These are phyloP conservation scores for Leptinotarsa haldemani DNA, from an alignment of 2,888 invertebrate species.

Conservation along the genomic window DNA sequence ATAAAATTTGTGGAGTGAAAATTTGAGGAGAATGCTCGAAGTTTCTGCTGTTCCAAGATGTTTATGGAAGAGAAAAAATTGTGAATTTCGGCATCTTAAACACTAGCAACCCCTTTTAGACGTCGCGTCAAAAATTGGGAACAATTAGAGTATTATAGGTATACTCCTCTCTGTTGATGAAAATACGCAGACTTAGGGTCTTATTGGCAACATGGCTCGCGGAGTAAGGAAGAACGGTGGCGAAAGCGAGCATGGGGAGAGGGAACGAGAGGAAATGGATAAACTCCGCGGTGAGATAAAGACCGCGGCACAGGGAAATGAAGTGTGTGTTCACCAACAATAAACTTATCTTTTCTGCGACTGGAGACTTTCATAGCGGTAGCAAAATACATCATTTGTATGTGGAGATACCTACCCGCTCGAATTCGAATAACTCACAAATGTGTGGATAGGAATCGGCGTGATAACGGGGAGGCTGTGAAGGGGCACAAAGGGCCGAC, in stretches of 20 bases:
- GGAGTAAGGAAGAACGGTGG: neutral
- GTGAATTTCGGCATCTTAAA: no score
- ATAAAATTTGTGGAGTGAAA: no score
- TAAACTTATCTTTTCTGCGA: slow-evolving; percentile 66
- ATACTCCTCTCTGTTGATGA: no score
- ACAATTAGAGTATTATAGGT: no score
- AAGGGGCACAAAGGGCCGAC: neutral
- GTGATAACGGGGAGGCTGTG: slow-evolving; percentile 4
- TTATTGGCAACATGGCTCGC: no score
- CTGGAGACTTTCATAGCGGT: slow-evolving; percentile 61
- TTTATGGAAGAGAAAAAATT: no score
- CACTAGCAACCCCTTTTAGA: no score
- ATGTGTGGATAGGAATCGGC: slow-evolving; percentile 13
- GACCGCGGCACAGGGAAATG: slow-evolving; percentile 63
- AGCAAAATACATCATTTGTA: slow-evolving; percentile 66
- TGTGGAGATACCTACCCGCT: slow-evolving; percentile 63
- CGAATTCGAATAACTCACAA: slow-evolving; percentile 60
- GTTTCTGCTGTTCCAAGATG: no score
- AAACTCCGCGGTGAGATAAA: slow-evolving; percentile 65
- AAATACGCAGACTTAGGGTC: no score
- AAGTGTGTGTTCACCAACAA: slow-evolving; percentile 65
- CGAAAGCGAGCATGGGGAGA: slow-evolving; percentile 50
- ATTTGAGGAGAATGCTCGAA: no score
- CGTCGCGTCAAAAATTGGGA: no score
- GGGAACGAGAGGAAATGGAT: slow-evolving; percentile 63